Percentiles rank a stretch among this genome's conserved stretches.
Evolutionary conservation across 2,113 vertebrate genomes (phyloP).

Genomic region (Noctilio leporinus): DNA sequence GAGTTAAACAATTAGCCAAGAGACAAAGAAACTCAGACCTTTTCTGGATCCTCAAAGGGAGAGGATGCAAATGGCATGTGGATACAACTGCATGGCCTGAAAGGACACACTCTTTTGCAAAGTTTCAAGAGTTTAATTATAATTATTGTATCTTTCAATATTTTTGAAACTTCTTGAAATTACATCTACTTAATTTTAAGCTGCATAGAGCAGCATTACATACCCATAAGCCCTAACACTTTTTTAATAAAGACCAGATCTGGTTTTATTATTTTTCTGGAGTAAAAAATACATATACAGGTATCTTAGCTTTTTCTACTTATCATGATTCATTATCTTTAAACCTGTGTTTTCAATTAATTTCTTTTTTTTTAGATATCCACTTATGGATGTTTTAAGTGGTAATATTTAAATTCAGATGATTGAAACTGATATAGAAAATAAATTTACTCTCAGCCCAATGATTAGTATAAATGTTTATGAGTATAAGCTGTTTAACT

Average conservation of each 20-base stretch:
- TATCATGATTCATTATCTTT: neutral
- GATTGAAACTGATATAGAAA: neutral
- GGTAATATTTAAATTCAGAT: neutral
- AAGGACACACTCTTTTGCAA: neutral
- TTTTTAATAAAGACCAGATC: neutral
- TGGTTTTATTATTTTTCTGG: neutral
- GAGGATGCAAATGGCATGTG: neutral
- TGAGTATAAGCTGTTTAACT: neutral
- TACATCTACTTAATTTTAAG: neutral
- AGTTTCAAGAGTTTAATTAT: neutral
- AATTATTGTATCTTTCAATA: neutral
- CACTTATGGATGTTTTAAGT: neutral
- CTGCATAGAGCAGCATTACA: neutral
- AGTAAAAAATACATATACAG: neutral
- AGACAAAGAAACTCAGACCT: neutral
- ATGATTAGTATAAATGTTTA: neutral
- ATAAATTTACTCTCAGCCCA: neutral
- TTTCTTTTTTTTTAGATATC: neutral
- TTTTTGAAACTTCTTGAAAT: neutral
- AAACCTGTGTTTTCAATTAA: neutral
- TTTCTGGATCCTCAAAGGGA: neutral
- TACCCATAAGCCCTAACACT: neutral
- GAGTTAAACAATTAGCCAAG: slow-evolving; percentile 19
- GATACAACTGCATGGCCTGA: neutral
- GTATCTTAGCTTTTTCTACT: neutral